Conservation (phyloP, 2,113 vertebrate species). For the Cairina moschata region DNA sequence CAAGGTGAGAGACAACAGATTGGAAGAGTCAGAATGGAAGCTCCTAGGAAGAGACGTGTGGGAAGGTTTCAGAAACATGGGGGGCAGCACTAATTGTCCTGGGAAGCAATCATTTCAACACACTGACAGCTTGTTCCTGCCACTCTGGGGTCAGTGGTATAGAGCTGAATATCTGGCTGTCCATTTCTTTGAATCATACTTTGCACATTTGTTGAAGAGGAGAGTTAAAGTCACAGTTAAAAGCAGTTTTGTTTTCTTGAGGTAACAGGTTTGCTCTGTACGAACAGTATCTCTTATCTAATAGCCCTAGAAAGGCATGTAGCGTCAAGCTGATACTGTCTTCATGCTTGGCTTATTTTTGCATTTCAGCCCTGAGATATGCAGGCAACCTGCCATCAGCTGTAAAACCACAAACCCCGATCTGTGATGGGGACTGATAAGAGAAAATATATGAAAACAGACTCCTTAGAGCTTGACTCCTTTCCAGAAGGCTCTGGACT, state of each 20-base stretch:
- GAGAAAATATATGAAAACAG: conserved; percentile 66
- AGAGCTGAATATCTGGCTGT: not conserved
- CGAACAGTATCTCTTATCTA: conserved; percentile 70
- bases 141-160: not conserved
- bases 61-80: not conserved
- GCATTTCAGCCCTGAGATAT: conserved; percentile 68
- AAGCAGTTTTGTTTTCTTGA: conserved; percentile 60
- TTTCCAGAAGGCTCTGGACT: conserved; percentile 57
- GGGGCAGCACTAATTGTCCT: not conserved
- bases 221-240: conserved; percentile 33
- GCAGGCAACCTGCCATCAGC: conserved; percentile 69
- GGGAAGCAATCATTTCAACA: not conserved
- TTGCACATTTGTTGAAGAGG: not conserved
- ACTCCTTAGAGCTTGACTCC: conserved; percentile 58
- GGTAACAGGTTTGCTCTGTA: conserved; percentile 68
- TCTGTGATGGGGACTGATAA: conserved; percentile 65
- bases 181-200: not conserved
- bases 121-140: not conserved
- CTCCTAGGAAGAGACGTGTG: not conserved
- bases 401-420: conserved; percentile 69
- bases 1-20: not conserved
- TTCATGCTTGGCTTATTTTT: conserved; percentile 68
- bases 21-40: not conserved
- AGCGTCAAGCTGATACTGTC: conserved; percentile 68
- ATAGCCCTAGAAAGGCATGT: conserved; percentile 70